These are phyloP conservation scores for Tragopan temminckii DNA, from an alignment of 2,797 vertebrate genomes.

Conservation along the genomic window DNA sequence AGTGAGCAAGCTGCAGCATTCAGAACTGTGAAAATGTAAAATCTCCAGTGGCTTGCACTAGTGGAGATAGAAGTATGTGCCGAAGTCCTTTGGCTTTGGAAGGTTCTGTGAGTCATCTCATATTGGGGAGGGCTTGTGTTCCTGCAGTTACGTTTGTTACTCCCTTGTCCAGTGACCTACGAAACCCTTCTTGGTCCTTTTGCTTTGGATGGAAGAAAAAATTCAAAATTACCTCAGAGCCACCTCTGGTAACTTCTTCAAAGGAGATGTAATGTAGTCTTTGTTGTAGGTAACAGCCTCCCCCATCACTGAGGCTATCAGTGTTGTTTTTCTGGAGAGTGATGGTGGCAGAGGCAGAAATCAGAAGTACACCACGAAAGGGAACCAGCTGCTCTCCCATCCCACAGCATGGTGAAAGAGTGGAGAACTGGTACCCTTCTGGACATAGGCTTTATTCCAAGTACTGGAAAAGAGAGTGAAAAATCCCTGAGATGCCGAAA, in stretches of 20 bases:
- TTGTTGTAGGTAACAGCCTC: not conserved
- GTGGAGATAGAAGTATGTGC: not conserved
- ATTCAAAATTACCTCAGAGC: not conserved
- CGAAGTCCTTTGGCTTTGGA: not conserved
- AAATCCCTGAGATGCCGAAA: not conserved
- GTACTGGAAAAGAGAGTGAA: not conserved
- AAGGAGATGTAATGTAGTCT: not conserved
- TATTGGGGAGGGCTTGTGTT: not conserved
- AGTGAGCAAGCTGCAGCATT: not conserved
- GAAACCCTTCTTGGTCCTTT: not conserved
- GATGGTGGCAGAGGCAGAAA: not conserved
- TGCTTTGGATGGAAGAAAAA: not conserved
- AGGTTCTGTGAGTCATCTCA: not conserved
- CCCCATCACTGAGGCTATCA: not conserved
- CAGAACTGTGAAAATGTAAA: not conserved
- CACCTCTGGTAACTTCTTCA: not conserved
- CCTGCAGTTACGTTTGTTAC: fast-evolving
- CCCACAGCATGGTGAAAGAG: not conserved
- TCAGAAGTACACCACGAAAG: not conserved
- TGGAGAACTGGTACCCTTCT: fast-evolving
- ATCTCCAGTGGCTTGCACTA: not conserved
- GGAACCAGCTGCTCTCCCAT: not conserved
- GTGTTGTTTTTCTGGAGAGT: not conserved
- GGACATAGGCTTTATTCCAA: not conserved
- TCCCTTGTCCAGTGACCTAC: not conserved